Evolutionary conservation across 2,888 invertebrate species (phyloP).

Genomic region (Sphaerolaimus hirsutus): DNA sequence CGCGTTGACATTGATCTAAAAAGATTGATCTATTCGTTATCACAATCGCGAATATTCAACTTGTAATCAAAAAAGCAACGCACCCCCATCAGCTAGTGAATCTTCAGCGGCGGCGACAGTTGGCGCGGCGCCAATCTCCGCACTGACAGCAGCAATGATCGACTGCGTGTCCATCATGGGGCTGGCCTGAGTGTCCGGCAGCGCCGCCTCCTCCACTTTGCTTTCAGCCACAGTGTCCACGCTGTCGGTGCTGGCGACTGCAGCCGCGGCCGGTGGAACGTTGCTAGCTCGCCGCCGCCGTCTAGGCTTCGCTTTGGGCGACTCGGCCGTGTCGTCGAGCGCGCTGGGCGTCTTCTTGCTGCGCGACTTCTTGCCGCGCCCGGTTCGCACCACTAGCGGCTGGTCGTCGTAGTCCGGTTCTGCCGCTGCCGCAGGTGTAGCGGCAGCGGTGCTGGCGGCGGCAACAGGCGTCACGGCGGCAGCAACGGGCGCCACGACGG

Average conservation of each 20-base stretch:
- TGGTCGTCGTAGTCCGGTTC: neutral
- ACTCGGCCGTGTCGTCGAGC: too few relatives aligned
- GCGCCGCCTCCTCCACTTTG: neutral
- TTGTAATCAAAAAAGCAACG: too few relatives aligned
- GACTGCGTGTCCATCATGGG: too few relatives aligned
- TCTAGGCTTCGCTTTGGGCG: too few relatives aligned
- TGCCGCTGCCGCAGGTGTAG: neutral
- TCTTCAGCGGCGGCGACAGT: neutral
- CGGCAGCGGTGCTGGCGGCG: neutral
- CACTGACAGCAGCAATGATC: neutral
- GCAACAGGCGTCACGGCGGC: neutral
- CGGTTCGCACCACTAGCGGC: too few relatives aligned
- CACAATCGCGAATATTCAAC: too few relatives aligned
- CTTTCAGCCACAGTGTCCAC: neutral
- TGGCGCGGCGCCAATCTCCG: neutral
- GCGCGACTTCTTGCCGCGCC: too few relatives aligned
- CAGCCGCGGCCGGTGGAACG: neutral
- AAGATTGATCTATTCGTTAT: too few relatives aligned
- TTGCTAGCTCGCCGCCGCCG: neutral
- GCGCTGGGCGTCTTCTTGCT: too few relatives aligned
- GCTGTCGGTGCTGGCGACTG: neutral
- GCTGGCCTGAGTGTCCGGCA: too few relatives aligned
- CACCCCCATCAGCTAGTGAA: neutral
- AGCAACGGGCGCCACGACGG: neutral
- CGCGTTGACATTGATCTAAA: too few relatives aligned